Evolutionary conservation across 2,888 invertebrate species (phyloP), one percentile per base, ranked within the genome.

Genomic region (Tanypteryx hageni): DNA sequence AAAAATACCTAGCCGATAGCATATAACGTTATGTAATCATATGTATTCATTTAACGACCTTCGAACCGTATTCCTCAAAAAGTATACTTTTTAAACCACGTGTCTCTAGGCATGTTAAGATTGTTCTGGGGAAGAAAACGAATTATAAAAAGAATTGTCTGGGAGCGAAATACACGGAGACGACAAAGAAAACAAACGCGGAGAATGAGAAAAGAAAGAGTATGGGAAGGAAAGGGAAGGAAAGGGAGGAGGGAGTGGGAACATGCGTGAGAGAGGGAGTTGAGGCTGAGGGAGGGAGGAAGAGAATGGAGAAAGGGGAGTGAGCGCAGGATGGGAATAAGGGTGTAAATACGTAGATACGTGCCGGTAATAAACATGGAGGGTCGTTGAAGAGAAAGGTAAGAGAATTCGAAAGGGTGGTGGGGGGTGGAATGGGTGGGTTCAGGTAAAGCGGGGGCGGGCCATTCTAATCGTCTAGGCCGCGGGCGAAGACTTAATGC

Each of bases 401-500:
- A 27, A 76, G 76, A 13, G 76, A 11, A 44, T 44, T 44, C 44
- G 44, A 44, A 9, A n/a, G 27, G 76, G 4, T 11, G 76, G 22
- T 68, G 68, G 68, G 27, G 22, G 27, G 76, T n/a, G 9, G 68
- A 68, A 68, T 68, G 76, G 76, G 76, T 76, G 22, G 22, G 76
- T 44, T 44, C 76, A 76, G 76, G 76, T 22, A 76, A 76, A 22
- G 76, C 76, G 76, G 76, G 76, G 76, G 76, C 76, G 76, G 76
- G 10, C 27, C 76, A 22, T 76, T 76, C 76, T 76, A 76, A 76
- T 76, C 76, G 76, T 76, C 76, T 76, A 22, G 76, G 76, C 76
- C 76, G 76, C 76, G 76, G 76, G 76, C 76, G 27, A 76, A 76
- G 76, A 76, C 76, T 76, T 76, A 76, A 76, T 76, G 76, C 76